Conservation (phyloP, 1,140 invertebrate species). For the Monochamus saltuarius region DNA sequence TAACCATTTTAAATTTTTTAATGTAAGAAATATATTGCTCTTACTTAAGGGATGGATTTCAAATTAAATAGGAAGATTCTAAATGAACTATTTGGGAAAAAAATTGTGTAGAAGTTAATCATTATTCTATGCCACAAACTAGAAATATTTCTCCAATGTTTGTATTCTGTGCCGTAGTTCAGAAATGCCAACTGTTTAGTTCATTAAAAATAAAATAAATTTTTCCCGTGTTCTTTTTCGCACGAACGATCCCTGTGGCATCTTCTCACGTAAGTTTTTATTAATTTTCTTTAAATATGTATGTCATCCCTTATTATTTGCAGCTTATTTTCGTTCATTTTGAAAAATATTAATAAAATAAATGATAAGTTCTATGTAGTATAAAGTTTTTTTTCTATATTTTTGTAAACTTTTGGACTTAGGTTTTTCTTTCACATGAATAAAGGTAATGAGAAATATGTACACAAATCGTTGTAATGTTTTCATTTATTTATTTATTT, state of each 20-base stretch:
- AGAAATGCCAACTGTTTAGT: no score
- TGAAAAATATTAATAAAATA: slow-evolving; percentile 9
- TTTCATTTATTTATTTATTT: slow-evolving; percentile 17
- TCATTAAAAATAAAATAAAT: slow-evolving; percentile 3
- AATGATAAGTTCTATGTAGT: slow-evolving; percentile 21
- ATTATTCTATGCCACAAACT: no score
- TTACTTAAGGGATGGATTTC: no score
- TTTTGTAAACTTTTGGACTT: slow-evolving; percentile 12
- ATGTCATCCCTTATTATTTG: slow-evolving; percentile 41
- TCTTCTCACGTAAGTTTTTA: slow-evolving; percentile 65
- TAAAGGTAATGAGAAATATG: not conserved
- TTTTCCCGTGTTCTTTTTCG: slow-evolving; percentile 27
- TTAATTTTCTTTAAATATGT: slow-evolving; percentile 47
- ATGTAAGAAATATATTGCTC: no score
- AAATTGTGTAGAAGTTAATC: no score
- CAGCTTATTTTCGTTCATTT: not conserved
- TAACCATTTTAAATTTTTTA: no score
- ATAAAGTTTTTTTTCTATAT: slow-evolving; percentile 12
- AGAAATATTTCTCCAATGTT: no score
- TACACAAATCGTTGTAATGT: slow-evolving; percentile 3
- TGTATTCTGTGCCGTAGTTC: no score
- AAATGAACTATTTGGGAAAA: no score
- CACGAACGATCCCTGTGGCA: slow-evolving; percentile 67
- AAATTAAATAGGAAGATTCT: no score
- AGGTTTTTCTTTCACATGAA: slow-evolving; percentile 5